A percentile compares a stretch with the other conserved stretches of the same genome.
Evolutionary conservation across 2,113 vertebrate species (phyloP).

Genomic region (Prionailurus viverrinus): DNA sequence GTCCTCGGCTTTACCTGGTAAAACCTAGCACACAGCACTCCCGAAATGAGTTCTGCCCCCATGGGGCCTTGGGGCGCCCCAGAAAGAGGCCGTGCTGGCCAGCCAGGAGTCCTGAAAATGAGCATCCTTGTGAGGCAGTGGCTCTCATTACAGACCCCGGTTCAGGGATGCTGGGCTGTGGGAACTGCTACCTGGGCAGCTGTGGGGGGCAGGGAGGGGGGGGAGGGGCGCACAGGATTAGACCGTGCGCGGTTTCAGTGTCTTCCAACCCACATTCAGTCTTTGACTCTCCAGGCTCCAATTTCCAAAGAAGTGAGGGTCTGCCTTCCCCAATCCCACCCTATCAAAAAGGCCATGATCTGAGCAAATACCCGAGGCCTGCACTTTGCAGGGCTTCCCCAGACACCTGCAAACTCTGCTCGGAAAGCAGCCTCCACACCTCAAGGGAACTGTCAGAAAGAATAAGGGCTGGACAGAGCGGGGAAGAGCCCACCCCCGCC

Average conservation of each 20-base stretch:
- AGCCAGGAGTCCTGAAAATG: not conserved
- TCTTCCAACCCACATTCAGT: not conserved
- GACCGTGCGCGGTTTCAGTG: fast-evolving
- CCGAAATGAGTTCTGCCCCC: not conserved
- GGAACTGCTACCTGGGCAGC: not conserved
- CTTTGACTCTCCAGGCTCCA: not conserved
- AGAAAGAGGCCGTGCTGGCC: not conserved
- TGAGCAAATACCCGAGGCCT: not conserved
- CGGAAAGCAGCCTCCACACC: not conserved
- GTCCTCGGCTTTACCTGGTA: not conserved
- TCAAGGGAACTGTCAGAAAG: not conserved
- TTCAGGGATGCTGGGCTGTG: fast-evolving
- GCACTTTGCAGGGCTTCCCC: not conserved
- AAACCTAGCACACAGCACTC: not conserved
- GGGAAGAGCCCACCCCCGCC: slow-evolving; percentile 69
- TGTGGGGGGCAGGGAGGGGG: fast-evolving
- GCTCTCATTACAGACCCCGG: not conserved
- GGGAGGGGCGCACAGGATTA: fast-evolving
- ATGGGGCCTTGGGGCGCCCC: not conserved
- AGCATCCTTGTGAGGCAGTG: not conserved
- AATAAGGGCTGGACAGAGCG: not conserved
- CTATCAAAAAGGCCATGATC: not conserved
- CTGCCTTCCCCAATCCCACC: not conserved
- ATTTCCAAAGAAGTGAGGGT: not conserved
- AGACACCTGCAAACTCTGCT: not conserved